Base-by-base conservation (phyloP, 2,113 vertebrate genomes). In the Microcebus lehilahytsara region DNA sequence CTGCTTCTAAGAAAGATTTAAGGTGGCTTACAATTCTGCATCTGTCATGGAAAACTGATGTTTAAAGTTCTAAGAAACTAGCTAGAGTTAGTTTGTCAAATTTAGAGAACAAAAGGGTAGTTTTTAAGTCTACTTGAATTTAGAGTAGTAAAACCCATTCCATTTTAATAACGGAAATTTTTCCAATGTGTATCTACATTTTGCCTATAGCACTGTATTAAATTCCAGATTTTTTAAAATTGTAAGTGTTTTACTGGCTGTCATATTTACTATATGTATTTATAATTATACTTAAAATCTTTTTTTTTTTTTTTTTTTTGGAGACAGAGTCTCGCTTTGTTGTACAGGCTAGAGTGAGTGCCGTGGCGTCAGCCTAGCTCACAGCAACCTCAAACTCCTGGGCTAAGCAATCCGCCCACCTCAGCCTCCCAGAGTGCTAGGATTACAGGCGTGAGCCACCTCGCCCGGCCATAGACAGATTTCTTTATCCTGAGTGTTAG, bases 401-500 rank as follows among this genome's bases (percentile, higher is more conserved):
- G 60, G 60, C 23, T 62, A 62, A 62, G 60, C 25, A 4, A 27
- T 62, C 25, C 58, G 25, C 0, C 60, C 27, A 25, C 23, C 25
- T 27, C 10, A 27, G 37, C 37, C 37, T 37, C 37, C 37, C 37
- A 30, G 37, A 37, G 37, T 37, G 37, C 37, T 37, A 3, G 37
- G 37, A 37, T 3, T 37, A 37, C 37, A 37, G 37, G 37, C 37
- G 3, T 37, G 37, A 2, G 37, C 37, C 37, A 37, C 37, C 37
- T 2, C 3, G 37, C 37, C 37, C 37, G 37, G 37, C 37, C 60
- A 27, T 19, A 51, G 89, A 25, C 7, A 62, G 23, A 6, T 91
- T 92, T 97, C 85, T 97, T 94, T 95, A 88, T 96, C 12, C 14
- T 87, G 19, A 60, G 9, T 88, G 51, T 86, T 95, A 20, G 19